These are phyloP conservation scores for Monoplex corrugatus DNA, from an alignment of 2,888 invertebrate genomes.

Conservation along the genomic window DNA sequence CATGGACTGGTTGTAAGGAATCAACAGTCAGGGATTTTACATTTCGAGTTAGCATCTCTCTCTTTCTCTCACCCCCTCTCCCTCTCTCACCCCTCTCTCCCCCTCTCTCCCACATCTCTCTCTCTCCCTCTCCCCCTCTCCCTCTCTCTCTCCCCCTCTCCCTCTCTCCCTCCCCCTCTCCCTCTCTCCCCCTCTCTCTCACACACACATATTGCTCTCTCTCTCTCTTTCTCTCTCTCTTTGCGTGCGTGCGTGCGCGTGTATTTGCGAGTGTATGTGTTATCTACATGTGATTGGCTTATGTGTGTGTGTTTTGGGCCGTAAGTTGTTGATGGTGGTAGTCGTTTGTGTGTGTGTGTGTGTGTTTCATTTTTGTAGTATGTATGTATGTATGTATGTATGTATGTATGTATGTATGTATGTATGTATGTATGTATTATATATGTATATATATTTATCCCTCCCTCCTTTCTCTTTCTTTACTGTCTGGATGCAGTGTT, in stretches of 20 bases:
- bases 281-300: no score
- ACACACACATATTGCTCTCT: background rate
- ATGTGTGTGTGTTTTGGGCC: background rate
- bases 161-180: background rate
- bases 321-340: background rate
- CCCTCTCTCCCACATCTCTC: background rate
- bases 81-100: background rate
- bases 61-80: background rate
- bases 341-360: background rate
- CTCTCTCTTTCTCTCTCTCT: background rate
- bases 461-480: no score
- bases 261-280: no score
- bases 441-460: no score
- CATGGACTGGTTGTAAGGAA: no score
- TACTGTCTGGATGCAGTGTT: no score
- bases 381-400: background rate
- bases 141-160: background rate
- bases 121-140: background rate
- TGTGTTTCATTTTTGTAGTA: no score
- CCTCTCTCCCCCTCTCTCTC: background rate
- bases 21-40: no score
- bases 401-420: no score
- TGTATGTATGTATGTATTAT: no score
- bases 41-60: background rate
- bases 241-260: no score